Percentiles rank a stretch among this genome's conserved stretches.
Evolutionary conservation across 1,140 invertebrate genomes (phyloP).

Genomic region (Pygmarrhopalites habei): DNA sequence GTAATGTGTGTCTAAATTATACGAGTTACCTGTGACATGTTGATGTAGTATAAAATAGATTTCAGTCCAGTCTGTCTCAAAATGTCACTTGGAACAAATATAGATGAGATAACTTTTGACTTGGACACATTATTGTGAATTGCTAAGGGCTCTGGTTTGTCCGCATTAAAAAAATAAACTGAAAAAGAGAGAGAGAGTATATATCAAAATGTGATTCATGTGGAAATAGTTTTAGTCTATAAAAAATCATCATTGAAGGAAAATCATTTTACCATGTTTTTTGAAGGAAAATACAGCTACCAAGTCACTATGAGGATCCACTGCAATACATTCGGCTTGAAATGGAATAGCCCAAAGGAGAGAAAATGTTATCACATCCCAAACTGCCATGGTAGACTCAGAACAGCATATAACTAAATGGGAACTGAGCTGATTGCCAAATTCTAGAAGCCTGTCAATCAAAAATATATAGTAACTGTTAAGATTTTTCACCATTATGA

Average conservation of each 20-base stretch:
- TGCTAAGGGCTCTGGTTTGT: slow-evolving; percentile 18
- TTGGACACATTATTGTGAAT: slow-evolving; percentile 22
- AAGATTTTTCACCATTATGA: no score
- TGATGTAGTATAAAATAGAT: no score
- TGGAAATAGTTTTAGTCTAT: no score
- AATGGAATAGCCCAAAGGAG: slow-evolving; percentile 55
- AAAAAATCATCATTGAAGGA: no score
- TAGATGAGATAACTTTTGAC: slow-evolving; percentile 25
- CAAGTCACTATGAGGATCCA: slow-evolving; percentile 56
- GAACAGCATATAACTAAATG: slow-evolving; percentile 58
- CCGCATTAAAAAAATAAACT: slow-evolving; percentile 28
- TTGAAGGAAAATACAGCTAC: slow-evolving; percentile 59
- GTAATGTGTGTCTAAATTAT: no score
- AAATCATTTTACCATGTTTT: slow-evolving; percentile 50
- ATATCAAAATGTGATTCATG: no score
- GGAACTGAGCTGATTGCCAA: slow-evolving; percentile 56
- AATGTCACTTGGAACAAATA: slow-evolving; percentile 34
- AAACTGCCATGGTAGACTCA: slow-evolving; percentile 53
- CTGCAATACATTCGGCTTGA: slow-evolving; percentile 47
- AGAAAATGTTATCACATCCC: slow-evolving; percentile 62
- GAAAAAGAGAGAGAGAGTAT: background rate
- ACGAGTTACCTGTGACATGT: no score
- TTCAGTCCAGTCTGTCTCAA: no score
- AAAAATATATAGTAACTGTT: background rate
- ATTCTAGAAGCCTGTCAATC: slow-evolving; percentile 51